Percentiles rank a stretch among this genome's conserved stretches.
These are phyloP conservation scores for Piprites chloris DNA, from an alignment of 2,113 vertebrate genomes.

Conservation along the genomic window DNA sequence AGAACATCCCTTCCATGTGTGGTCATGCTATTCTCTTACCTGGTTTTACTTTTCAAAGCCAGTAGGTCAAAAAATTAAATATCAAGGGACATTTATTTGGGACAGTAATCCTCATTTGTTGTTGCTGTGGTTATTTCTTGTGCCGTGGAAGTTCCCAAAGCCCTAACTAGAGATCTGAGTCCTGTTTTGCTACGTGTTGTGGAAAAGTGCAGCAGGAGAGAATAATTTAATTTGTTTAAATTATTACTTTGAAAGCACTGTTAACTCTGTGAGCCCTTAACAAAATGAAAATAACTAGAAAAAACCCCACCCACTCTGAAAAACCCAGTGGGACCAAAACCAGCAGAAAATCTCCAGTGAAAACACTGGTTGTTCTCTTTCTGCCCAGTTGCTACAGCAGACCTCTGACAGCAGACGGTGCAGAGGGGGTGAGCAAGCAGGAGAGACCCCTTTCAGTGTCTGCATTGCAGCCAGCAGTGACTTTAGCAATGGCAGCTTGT, in stretches of 20 bases:
- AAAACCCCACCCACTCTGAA: background rate
- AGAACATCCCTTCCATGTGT: background rate
- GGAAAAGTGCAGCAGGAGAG: background rate
- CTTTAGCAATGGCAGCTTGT: background rate
- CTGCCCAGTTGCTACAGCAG: background rate
- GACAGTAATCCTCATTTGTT: background rate
- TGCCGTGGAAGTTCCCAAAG: rapidly evolving
- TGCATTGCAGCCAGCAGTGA: rapidly evolving
- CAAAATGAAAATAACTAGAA: background rate
- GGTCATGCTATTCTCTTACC: background rate
- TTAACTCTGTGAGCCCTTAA: background rate
- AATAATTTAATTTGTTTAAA: background rate
- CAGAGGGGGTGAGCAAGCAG: background rate
- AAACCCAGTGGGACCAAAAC: background rate
- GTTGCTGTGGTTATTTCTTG: background rate
- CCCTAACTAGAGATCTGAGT: background rate
- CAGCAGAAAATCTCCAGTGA: background rate
- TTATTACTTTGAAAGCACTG: background rate
- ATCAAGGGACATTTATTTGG: background rate
- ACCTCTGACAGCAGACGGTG: background rate
- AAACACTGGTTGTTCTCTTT: background rate
- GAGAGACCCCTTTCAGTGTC: background rate
- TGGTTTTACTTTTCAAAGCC: background rate
- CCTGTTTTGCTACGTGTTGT: background rate
- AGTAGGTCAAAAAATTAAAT: background rate